Base-by-base conservation (phyloP, 2,797 vertebrate genomes). In the Sus cebifrons region DNA sequence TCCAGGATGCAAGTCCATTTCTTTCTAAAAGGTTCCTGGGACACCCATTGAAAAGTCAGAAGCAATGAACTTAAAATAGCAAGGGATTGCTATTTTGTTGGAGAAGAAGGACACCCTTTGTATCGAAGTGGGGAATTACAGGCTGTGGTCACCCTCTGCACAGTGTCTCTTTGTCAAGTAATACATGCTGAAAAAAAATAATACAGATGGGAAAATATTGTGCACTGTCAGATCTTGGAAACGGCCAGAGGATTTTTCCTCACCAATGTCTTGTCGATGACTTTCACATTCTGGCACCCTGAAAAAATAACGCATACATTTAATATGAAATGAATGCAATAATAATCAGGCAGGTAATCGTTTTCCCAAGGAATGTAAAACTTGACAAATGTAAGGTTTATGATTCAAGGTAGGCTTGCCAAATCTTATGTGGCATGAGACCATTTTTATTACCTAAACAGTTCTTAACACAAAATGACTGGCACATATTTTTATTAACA, bases 271-370 rank as follows among this genome's bases (percentile, higher is more conserved):
- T 97, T 98, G 97, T 98, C 96, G 77, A 99, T 98, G 95, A 98
- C 98, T 98, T 98, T 98, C 94, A 99, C 98, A 90, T 82, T 98
- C 97, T 83, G 98, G 98, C 99, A 99, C 87, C 99, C 99, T 99
- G 97, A 93, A 97, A 84, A 84, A 93, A 89, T 93, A 93, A 97
- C 94, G 96, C 88, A 90, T 92, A 98, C 93, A 97, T 96, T 96
- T 97, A 97, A 98, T 94, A 92, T 96, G 95, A 97, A 96, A 97
- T 96, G 96, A 96, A 97, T 98, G 96, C 97, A 98, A 96, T 98
- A 98, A 97, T 97, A 98, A 98, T 98, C 96, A 98, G 97, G 96
- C 96, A 97, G 96, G 49, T 85, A 96, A 85, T 95, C 82, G 52
- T 97, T 98, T 98, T 97, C 96, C 95, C 92, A 97, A 97, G 96